Conservation (phyloP, 1,140 invertebrate genomes). For the Sipha flava region DNA sequence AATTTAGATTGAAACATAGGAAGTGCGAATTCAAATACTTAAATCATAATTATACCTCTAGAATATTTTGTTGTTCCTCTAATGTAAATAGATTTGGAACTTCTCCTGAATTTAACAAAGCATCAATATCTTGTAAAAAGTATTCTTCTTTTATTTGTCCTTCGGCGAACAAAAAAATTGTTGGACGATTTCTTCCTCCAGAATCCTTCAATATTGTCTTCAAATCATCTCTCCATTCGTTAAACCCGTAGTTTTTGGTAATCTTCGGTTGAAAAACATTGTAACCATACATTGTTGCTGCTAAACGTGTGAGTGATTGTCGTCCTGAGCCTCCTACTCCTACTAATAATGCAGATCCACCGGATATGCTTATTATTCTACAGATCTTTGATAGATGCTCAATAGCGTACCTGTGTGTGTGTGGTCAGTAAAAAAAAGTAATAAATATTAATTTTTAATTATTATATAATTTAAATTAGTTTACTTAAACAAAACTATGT, state of each 20-base stretch:
- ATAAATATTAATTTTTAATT: too few relatives aligned
- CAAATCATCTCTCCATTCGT: constrained; percentile 81
- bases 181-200: constrained; percentile 61
- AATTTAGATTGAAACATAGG: not conserved
- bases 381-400: constrained; percentile 82
- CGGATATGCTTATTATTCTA: constrained; percentile 68
- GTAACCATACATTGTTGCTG: constrained; percentile 64
- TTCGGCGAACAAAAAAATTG: constrained; percentile 77
- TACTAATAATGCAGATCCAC: constrained; percentile 65
- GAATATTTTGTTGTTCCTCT: constrained; percentile 81
- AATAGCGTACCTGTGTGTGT: constrained; percentile 62
- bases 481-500: constrained; percentile 72
- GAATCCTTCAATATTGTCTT: constrained; percentile 72
- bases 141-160: constrained; percentile 79
- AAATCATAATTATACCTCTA: constrained; percentile 50
- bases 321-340: constrained; percentile 83
- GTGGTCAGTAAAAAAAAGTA: too few relatives aligned
- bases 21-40: not conserved
- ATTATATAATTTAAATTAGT: not conserved
- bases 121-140: constrained; percentile 82
- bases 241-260: constrained; percentile 65
- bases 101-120: constrained; percentile 81
- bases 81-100: constrained; percentile 80
- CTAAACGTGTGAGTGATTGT: constrained; percentile 71
- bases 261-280: constrained; percentile 80